Base-by-base conservation (phyloP, 1,140 invertebrate genomes). In the Hydropsyche tenuis region DNA sequence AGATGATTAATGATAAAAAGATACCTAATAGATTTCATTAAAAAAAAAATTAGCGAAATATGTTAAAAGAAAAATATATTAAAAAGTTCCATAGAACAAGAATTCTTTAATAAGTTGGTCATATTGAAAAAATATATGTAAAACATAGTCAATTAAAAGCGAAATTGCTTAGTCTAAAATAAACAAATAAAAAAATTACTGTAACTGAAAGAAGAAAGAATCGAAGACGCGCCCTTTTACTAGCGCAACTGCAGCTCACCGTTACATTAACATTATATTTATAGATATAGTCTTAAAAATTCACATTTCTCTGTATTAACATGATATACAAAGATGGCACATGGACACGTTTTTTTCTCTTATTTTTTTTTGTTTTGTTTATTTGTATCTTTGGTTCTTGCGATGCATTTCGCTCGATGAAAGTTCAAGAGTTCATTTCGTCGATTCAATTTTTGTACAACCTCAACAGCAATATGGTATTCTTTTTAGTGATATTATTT, bases 361-460 rank as follows among this genome's bases (percentile, higher is more conserved):
- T 73, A 66, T 42, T 74, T 73, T 27, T 73, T 74, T 46, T 74
- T n/a, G n/a, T n/a, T n/a, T n/a, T n/a, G n/a, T n/a, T n/a, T n/a
- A n/a, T n/a, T 68, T 76, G 76, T 75, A 77, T 77, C 76, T 77
- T 77, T 77, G 76, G 76, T 77, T 77, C 76, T 75, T 72, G 76
- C 76, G 66, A 77, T 66, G 68, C 48, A 22, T 64, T 73, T 77
- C 76, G 76, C 76, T 73, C 30, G 60, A 71, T 73, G 72, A 62
- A 74, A 72, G 75, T 74, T 77, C 73, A 68, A 73, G 70, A 72
- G 75, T 74, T 77, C 76, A 72, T 70, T 75, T 75, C 73, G 23
- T 75, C 68, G 69, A 72, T 42, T 77, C 3, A 37, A 56, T 75
- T 60, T 60, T 71, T 46, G 65, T 72, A 69, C 69, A 73, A 73